Base-by-base conservation (phyloP, 2,113 vertebrate species). In the Gracilinanus agilis region DNA sequence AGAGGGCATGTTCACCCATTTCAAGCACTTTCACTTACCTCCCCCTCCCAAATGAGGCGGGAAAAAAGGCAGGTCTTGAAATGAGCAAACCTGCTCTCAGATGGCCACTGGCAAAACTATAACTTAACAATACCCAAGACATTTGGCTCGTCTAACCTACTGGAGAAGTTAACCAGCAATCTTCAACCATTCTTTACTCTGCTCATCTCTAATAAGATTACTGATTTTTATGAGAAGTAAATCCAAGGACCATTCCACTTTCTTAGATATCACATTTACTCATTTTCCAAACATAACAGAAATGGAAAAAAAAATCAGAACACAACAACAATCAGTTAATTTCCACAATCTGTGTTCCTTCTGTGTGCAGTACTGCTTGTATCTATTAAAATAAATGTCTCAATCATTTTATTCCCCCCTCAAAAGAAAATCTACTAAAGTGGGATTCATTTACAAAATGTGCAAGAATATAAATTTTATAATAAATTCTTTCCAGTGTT, bases 191-290 rank as follows among this genome's bases (percentile, higher is more conserved):
- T 49, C 53, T 56, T 89, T 40, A 53, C 67, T 97, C 89, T 88
- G 94, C 2, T 53, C 93, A 96, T 91, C 75, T 91, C 94, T 95
- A 94, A 97, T 89, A 90, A 90, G 91, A 97, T 61, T 27, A 9
- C 75, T 97, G 97, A 96, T 97, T 97, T 97, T 97, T 97, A 56
- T 94, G 95, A 98, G 97, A 98, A 98, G 98, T 97, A 97, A 98
- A 96, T 97, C 97, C 98, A 98, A 97, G 90, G 91, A 96, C 95
- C 98, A 98, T 97, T 97, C 96, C 97, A 96, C 94, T 98, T 98
- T 98, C 97, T 98, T 95, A 98, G 97, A 99, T 96, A 97, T 98
- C 98, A 98, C 97, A 97, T 98, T 98, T 98, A 99, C 98, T 98
- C 96, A 95, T 98, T 97, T 98, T 98, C 97, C 97, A 98, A 98